Percentiles rank a stretch among this genome's conserved stretches.
Conservation (phyloP, 2,888 invertebrate genomes). For the Drosophila suboccidentalis region DNA sequence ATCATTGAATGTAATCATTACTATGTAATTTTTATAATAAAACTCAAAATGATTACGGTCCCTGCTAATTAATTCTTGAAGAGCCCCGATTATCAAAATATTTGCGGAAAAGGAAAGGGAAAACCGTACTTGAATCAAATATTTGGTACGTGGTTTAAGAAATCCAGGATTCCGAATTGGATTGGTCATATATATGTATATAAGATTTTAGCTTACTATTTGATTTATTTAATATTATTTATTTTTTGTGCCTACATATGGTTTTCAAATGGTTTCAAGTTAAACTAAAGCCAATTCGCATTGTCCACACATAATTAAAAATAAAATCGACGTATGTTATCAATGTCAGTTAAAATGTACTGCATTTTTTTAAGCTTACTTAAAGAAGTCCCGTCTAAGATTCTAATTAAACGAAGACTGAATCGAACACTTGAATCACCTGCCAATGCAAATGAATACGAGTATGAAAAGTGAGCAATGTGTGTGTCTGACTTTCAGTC, state of each 20-base stretch:
- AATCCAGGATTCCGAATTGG: too few relatives aligned
- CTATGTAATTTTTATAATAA: too few relatives aligned
- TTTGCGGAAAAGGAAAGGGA: too few relatives aligned
- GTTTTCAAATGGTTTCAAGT: conserved; percentile 26
- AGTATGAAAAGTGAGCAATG: conserved; percentile 5
- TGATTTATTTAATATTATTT: not conserved
- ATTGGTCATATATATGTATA: too few relatives aligned
- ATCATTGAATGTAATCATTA: too few relatives aligned
- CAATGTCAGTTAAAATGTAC: too few relatives aligned
- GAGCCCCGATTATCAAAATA: too few relatives aligned
- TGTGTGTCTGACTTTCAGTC: not conserved
- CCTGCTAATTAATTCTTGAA: too few relatives aligned
- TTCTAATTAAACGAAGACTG: not conserved
- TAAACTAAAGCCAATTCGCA: conserved; percentile 53
- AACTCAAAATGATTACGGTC: too few relatives aligned
- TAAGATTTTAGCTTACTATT: too few relatives aligned
- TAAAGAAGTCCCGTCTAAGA: not conserved
- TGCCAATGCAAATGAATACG: conserved; percentile 1
- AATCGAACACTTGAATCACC: conserved; percentile 5
- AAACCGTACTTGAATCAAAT: too few relatives aligned
- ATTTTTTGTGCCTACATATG: conserved; percentile 6
- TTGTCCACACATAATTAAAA: conserved; percentile 68
- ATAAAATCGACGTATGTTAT: conserved; percentile 2
- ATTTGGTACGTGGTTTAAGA: too few relatives aligned
- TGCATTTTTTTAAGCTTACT: not conserved